Conservation (phyloP, 2,797 vertebrate species). For the Dermochelys coriacea region DNA sequence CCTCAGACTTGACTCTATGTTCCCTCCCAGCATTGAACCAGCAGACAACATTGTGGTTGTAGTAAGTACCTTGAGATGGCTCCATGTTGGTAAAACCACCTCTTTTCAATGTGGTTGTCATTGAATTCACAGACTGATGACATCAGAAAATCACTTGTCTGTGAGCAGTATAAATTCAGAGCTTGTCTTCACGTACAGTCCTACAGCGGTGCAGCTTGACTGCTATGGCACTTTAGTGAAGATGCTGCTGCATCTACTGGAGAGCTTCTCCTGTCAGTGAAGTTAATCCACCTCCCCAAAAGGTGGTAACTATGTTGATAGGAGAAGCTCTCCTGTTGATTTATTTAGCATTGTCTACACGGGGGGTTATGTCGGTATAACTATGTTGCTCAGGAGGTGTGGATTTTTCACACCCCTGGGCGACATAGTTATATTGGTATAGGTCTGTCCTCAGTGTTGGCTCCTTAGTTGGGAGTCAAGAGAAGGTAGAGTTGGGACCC, state of each 20-base stretch:
- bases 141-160: neutral
- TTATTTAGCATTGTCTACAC: too few species aligned
- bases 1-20: neutral
- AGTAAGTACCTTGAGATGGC: neutral
- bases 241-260: too few species aligned
- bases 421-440: too few species aligned
- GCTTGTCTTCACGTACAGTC: neutral
- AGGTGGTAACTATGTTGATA: too few species aligned
- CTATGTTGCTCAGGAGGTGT: too few species aligned
- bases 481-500: neutral
- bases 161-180: neutral
- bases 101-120: neutral
- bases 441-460: neutral
- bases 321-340: too few species aligned
- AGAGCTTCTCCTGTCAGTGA: too few species aligned
- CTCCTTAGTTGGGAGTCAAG: neutral
- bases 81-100: neutral
- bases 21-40: fast-evolving
- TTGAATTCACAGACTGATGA: neutral
- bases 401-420: too few species aligned
- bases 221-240: too few species aligned
- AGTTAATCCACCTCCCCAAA: too few species aligned
- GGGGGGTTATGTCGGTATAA: too few species aligned
- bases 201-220: too few species aligned
- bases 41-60: neutral